Evolutionary conservation across 2,797 vertebrate genomes (phyloP), one percentile per base, ranked within the genome.

Genomic region (Leucoraja ocellata): DNA sequence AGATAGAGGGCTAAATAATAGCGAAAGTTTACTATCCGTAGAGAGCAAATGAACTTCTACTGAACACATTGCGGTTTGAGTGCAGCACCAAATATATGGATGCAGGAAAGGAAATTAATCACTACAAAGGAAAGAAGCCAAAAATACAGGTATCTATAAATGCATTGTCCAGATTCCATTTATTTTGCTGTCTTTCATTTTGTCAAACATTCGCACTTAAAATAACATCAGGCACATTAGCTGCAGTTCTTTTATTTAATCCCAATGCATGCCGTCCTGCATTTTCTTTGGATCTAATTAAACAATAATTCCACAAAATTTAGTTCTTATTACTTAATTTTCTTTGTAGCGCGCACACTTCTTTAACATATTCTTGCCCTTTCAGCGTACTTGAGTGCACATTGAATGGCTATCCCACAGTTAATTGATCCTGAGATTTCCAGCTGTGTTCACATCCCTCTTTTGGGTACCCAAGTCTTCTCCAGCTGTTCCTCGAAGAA

Each of bases 341-440:
- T 88, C 61, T 68, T 88, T 88, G 65, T 68, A 68, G 16, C 8
- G 25, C 23, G 21, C 63, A 23, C n/a, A 36, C 84, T 68, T 32
- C 63, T 21, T 68, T 36, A 68, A 68, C 63, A 36, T 68, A 88
- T 68, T 68, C 84, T 88, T 88, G 63, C 36, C 84, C 21, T 65
- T 88, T 88, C 63, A 68, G 84, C 84, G 65, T 88, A 18, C 84
- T 54, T 68, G 32, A 88, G 84, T 68, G 84, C 58, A 68, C 9
- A 32, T 32, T 88, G 84, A 88, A 88, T 88, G 16, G 84, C 61
- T 36, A 88, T 36, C 84, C 84, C 84, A 88, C 63, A 8, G 63
- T 68, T 88, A 88, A 88, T 88, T 88, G 61, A 68, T 88, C 84
- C 61, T 88, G 61, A 88, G 84, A 36, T 88, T 88, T 68, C 84